Evolutionary conservation across 2,113 vertebrate genomes (phyloP).

Genomic region (Lagopus muta): DNA sequence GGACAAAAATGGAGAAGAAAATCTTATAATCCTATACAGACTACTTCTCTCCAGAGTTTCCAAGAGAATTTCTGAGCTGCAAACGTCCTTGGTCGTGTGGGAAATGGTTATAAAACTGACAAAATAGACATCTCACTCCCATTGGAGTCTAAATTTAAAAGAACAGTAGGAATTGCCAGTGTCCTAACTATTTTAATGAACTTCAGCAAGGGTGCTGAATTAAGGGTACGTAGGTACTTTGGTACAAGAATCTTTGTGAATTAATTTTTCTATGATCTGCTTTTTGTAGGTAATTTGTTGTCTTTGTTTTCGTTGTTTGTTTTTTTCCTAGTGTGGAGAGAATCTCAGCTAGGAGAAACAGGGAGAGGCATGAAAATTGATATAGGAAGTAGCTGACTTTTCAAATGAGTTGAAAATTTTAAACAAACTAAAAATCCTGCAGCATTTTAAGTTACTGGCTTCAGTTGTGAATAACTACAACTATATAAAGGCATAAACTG

Average conservation of each 20-base stretch:
- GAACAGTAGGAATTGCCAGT: neutral
- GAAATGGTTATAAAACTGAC: neutral
- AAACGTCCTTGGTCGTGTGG: neutral
- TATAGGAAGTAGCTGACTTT: neutral
- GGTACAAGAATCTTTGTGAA: neutral
- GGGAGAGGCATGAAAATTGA: neutral
- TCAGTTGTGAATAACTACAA: neutral
- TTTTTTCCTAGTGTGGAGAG: neutral
- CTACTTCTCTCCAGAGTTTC: neutral
- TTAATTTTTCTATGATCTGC: conserved; percentile 12
- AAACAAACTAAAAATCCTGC: neutral
- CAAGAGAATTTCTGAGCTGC: neutral
- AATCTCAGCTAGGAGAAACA: neutral
- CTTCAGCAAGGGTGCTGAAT: neutral
- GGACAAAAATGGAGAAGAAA: neutral
- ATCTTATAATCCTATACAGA: neutral
- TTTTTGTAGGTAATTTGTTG: neutral
- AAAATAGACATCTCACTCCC: neutral
- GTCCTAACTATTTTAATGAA: neutral
- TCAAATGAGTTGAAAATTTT: neutral
- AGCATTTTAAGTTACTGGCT: neutral
- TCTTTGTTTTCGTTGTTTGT: neutral
- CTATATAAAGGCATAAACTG: neutral
- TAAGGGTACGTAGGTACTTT: neutral
- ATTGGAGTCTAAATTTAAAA: neutral